Evolutionary conservation across 2,113 vertebrate species (phyloP).

Genomic region (Halcyon senegalensis): DNA sequence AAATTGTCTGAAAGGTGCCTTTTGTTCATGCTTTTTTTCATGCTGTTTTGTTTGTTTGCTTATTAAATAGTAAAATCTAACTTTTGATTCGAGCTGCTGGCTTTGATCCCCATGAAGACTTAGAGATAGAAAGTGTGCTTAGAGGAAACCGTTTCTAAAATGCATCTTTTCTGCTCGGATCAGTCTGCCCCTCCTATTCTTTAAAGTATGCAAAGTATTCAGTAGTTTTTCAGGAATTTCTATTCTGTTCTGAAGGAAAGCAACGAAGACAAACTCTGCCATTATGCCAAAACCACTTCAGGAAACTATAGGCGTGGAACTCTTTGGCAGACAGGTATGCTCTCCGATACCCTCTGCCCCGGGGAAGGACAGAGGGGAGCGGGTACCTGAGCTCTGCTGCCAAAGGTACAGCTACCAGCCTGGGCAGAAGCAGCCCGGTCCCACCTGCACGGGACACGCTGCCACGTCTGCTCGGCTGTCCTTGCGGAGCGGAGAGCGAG

Average conservation of each 20-base stretch:
- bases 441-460: rapidly evolving
- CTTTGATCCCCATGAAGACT: neutral
- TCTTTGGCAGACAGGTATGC: rapidly evolving
- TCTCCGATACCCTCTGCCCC: neutral
- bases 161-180: neutral
- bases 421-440: neutral
- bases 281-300: neutral
- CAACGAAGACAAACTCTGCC: neutral
- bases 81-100: neutral
- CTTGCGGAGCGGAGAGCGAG: rapidly evolving
- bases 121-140: neutral
- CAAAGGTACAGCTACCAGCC: rapidly evolving
- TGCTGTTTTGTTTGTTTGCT: neutral
- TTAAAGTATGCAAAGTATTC: neutral
- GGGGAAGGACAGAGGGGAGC: neutral
- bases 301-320: neutral
- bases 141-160: neutral
- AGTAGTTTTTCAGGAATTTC: neutral
- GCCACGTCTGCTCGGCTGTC: neutral
- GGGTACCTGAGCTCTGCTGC: neutral
- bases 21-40: neutral
- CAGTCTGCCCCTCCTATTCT: neutral
- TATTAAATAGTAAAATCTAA: neutral
- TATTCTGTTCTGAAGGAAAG: neutral
- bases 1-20: neutral